These are phyloP conservation scores for Engraulis encrasicolus DNA, from an alignment of 2,113 vertebrate species.

Conservation along the genomic window DNA sequence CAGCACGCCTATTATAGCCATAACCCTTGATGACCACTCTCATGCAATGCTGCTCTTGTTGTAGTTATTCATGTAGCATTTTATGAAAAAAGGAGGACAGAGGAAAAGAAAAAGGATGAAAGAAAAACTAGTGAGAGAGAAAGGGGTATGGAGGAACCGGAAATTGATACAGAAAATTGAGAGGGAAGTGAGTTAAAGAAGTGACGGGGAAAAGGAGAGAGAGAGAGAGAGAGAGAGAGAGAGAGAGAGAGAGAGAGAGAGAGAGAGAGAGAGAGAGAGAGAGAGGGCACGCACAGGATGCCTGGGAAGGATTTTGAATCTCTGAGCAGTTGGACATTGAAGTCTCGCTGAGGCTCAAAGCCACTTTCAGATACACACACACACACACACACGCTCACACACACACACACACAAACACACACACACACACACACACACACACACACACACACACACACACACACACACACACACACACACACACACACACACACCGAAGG, in stretches of 20 bases:
- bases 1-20: no score
- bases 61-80: no score
- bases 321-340: slow-evolving; percentile 41
- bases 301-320: slow-evolving; percentile 38
- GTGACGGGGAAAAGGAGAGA: neutral
- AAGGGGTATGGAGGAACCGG: neutral
- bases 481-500: neutral
- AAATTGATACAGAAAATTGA: neutral
- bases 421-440: neutral
- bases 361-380: slow-evolving; percentile 12
- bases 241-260: neutral
- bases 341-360: slow-evolving; percentile 40
- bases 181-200: neutral
- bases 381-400: no score
- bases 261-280: neutral
- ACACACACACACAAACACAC: no score
- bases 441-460: neutral
- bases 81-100: neutral
- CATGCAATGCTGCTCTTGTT: no score
- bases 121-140: neutral
- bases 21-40: no score
- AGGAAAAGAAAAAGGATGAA: neutral
- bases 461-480: neutral
- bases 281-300: neutral
- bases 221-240: neutral